Conservation (phyloP, 1,140 invertebrate genomes). For the Monochamus saltuarius region DNA sequence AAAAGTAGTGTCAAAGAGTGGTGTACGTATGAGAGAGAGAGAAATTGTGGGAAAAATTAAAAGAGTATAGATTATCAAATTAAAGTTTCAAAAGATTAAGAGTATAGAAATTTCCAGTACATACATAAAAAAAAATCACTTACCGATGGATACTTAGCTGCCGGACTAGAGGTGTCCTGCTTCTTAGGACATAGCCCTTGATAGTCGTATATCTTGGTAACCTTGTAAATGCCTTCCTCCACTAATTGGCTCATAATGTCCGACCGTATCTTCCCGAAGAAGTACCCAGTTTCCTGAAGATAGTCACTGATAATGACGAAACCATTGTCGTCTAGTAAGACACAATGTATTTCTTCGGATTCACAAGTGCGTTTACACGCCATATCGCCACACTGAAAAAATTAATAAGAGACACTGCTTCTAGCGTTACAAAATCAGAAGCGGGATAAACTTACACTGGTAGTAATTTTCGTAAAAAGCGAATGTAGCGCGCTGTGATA, state of each 20-base stretch:
- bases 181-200: conserved; percentile 82
- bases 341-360: conserved; percentile 75
- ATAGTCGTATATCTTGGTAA: conserved; percentile 81
- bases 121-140: conserved; percentile 29
- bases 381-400: conserved; percentile 59
- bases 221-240: conserved; percentile 74
- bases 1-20: too few species aligned
- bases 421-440: not conserved
- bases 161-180: conserved; percentile 62
- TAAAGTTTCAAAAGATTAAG: too few species aligned
- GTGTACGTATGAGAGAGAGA: too few species aligned
- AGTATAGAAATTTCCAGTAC: not conserved
- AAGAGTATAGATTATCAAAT: too few species aligned
- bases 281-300: conserved; percentile 72
- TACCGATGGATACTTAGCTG: conserved; percentile 63
- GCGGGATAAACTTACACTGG: conserved; percentile 51
- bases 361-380: conserved; percentile 67
- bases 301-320: conserved; percentile 80
- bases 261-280: conserved; percentile 81
- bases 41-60: too few species aligned
- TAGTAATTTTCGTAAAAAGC: conserved; percentile 79
- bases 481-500: conserved; percentile 72
- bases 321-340: conserved; percentile 86
- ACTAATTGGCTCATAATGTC: conserved; percentile 79
- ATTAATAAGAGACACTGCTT: not conserved